Evolutionary conservation across 1,140 invertebrate genomes (phyloP), one percentile per base, ranked within the genome.

Genomic region (Macrobrachium nipponense): DNA sequence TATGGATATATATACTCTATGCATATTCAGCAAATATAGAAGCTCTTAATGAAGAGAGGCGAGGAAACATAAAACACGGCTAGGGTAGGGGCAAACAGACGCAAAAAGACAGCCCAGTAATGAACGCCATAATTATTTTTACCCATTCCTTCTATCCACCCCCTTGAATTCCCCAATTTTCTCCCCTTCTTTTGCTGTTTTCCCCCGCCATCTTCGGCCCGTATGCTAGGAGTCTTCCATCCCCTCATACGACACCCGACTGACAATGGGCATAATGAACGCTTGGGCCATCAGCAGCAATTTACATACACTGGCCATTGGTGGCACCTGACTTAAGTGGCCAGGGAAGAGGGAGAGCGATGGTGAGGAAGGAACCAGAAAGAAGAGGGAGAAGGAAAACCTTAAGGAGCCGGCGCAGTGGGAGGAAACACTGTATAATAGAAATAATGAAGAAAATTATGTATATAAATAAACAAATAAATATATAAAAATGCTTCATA

Each of bases 221-320:
- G n/a, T 76, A 43, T 70, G 20, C 59, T 73, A 51, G 70, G 20
- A 51, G 66, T 68, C 84, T 59, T 80, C 77, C 70, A 60, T 80
- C 68, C 73, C 81, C 83, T 86, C 84, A 80, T 86, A 86, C 76
- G 77, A 79, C 84, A 79, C 84, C 84, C 84, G 77, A 72, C 84
- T 86, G 84, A 86, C 84, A 86, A 86, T 80, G 84, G 84, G 84
- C 84, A 86, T 86, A 86, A 86, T 86, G 84, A 86, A 86, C 76
- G 84, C 77, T 62, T 70, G 84, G 64, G 58, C 84, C 84, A 86
- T 80, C 84, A 86, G 75, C 77, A 60, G 77, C 84, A 86, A 86
- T 86, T 86, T 86, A 78, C 84, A 86, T 86, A 86, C 84, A 86
- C 84, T 86, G 84, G 66, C 84, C 84, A 86, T 86, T 68, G 77